Base-by-base conservation (phyloP, 2,888 invertebrate species). In the Latrodectus elegans region DNA sequence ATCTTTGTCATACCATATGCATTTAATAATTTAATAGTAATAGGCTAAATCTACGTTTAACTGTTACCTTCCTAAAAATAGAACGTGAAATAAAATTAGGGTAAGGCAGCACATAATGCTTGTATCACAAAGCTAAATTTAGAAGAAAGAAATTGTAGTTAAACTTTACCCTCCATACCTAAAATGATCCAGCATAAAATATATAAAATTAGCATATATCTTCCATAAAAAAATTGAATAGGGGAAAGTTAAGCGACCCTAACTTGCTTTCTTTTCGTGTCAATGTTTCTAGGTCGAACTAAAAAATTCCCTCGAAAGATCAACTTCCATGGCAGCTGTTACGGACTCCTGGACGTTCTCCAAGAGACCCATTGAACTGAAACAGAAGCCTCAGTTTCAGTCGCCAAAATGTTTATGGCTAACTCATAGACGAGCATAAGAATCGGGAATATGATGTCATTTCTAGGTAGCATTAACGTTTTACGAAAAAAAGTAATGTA, bases 251-350 rank as follows among this genome's bases (percentile, higher is more conserved):
- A 53, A 26, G 55, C 55, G 53, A 38, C 22, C 11, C n/a, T 38
- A 12, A 22, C 22, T 22, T 22, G 55, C 8, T 53, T 73, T 22
- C 17, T 55, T 55, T 73, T 55, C 22, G 73, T n/a, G n/a, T 51
- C 17, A 55, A 73, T 60, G 60, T n/a, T 60, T 60, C 60, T 60
- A 60, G 60, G 60, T n/a, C 60, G n/a, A 15, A 15, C 60, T 12
- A 60, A 60, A 60, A 60, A n/a, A 15, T 15, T n/a, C n/a, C 60
- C 60, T 60, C 12, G 12, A 3, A 12, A 8, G 14, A 60, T 52
- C 53, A 65, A 14, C 55, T 60, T 70, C 60, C 11, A 14, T n/a
- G 49, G 79, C 85, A 79, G 73, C 85, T 79, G 85, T 79, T 67
- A 72, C 15, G n/a, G 38, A 12, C 22, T 17, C 22, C 70, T 85